Conservation (phyloP, 2,797 vertebrate species). For the Diplodus puntazzo region DNA sequence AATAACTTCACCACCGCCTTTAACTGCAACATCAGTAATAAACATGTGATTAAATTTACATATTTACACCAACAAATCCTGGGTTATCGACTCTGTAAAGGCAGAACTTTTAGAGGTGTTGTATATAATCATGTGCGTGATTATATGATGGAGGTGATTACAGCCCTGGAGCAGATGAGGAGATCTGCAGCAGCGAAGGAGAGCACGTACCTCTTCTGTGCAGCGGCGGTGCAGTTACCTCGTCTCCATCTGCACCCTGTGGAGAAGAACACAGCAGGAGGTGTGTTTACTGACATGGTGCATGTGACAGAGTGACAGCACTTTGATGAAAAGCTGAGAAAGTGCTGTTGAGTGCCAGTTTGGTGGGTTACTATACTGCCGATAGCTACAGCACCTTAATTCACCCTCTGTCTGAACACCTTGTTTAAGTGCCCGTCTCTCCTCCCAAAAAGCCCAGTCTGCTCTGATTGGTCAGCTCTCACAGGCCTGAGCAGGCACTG, state of each 20-base stretch:
- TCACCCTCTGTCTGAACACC: no score
- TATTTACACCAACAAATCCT: neutral
- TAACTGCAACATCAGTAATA: no score
- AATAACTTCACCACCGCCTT: no score
- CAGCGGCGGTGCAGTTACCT: constrained; percentile 57
- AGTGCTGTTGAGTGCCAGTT: neutral
- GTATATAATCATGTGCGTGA: neutral
- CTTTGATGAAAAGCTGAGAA: neutral
- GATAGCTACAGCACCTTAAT: no score
- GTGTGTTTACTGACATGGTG: neutral
- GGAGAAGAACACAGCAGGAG: constrained; percentile 34
- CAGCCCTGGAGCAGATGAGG: neutral
- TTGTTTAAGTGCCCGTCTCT: no score
- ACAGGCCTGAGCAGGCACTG: no score
- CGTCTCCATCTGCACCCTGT: constrained; percentile 77
- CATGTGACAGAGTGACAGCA: neutral
- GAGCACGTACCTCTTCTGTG: constrained; percentile 67
- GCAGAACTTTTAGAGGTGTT: no score
- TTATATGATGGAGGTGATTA: neutral
- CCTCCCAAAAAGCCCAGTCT: no score
- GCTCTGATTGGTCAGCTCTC: no score
- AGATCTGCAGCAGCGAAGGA: neutral
- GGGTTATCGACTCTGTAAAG: neutral
- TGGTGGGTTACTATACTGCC: no score
- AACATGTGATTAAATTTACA: neutral